A percentile compares a stretch with the other conserved stretches of the same genome.
phyloP scores from a whole-genome alignment of 1,140 invertebrate species.

The Orussus abietinus region DNA sequence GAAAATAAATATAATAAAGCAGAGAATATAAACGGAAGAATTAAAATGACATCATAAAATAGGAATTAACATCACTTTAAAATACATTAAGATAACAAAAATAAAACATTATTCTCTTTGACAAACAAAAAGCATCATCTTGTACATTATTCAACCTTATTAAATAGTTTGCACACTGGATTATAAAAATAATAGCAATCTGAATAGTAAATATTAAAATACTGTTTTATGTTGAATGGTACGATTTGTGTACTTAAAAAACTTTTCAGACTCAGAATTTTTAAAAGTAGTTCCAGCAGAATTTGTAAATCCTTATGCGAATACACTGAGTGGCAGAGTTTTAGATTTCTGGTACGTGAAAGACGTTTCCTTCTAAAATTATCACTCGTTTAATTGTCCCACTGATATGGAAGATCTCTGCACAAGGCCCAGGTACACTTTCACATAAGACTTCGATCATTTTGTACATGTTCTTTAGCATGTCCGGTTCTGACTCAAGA shows the following conservation, averaged over 20 bases:
- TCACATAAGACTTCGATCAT: constrained; percentile 33
- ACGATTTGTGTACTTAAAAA: constrained; percentile 8
- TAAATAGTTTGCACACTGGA: too few relatives aligned
- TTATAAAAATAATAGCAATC: background rate
- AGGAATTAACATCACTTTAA: too few relatives aligned
- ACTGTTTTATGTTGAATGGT: background rate
- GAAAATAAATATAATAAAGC: too few relatives aligned
- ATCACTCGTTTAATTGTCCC: constrained; percentile 17
- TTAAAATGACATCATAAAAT: too few relatives aligned
- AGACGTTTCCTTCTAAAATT: constrained; percentile 6
- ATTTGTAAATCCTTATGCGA: background rate
- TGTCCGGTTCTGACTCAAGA: constrained; percentile 15
- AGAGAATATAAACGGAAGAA: too few relatives aligned
- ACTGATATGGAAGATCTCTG: constrained; percentile 14
- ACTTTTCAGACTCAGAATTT: too few relatives aligned
- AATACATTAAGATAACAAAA: too few relatives aligned
- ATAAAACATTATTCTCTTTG: too few relatives aligned
- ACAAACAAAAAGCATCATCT: too few relatives aligned
- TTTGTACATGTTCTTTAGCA: constrained; percentile 24
- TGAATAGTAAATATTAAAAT: background rate
- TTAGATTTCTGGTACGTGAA: background rate
- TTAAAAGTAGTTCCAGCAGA: background rate
- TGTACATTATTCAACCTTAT: too few relatives aligned
- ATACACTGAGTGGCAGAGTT: background rate
- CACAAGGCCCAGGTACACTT: constrained; percentile 15